Evolutionary conservation across 2,888 invertebrate species (phyloP), one percentile per base, ranked within the genome.

Genomic region (Lagria hirta): DNA sequence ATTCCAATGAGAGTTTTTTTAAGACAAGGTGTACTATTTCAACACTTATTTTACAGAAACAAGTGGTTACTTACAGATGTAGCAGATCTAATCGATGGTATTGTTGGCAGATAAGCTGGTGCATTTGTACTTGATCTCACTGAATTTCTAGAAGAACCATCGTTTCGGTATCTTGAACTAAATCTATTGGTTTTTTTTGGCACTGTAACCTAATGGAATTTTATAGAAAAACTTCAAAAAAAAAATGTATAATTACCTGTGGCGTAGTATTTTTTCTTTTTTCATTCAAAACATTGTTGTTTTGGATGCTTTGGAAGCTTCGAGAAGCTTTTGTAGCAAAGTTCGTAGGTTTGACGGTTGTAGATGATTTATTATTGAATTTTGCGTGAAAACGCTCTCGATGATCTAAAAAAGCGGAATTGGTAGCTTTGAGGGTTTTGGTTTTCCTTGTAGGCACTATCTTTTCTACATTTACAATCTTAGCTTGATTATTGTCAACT

Each of bases 91-190:
- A 65, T 42, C 3, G 62, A 57, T 29, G 82, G 82, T 57, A 82
- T 79, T 46, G 82, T 82, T 45, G 82, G 78, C 66, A 78, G 75
- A 68, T 82, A 82, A 62, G 75, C 75, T 32, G 81, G 79, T 58
- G 76, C 75, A 58, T 74, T 76, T 37, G 80, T 76, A 37, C 66
- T 65, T 2, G 64, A 59, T 51, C 64, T 60, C 13, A 75, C 65
- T 45, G 74, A 73, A 60, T 64, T 55, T 49, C 69, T 57, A 6
- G 57, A 49, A 26, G 66, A 53, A 29, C 62, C 52, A 37, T 70
- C 71, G 43, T 60, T 65, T 23, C 80, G 73, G 65, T 79, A 82
- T 65, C 79, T 76, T 47, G 81, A 75, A 69, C 81, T 80, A 69
- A 75, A 81, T 58, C 78, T 72, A 64, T 73, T 73, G 61, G 73